phyloP scores from a whole-genome alignment of 2,888 invertebrate species.

The Pterostichus niger region DNA sequence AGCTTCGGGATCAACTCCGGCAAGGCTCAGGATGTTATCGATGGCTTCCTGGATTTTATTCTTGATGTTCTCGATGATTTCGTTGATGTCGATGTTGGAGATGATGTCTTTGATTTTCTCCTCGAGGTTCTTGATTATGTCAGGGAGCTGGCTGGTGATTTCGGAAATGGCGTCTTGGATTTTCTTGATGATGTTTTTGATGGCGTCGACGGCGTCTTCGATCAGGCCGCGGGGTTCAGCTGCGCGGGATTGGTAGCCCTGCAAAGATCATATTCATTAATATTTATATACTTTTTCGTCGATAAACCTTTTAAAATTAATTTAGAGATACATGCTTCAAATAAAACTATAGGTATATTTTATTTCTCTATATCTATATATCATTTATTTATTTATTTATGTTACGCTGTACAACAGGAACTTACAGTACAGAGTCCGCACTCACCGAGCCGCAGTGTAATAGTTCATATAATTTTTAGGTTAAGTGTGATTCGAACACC shows the following conservation, averaged over 20 bases:
- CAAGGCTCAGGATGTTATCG: background rate
- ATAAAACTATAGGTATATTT: too few species aligned
- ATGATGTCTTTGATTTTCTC: constrained; percentile 42
- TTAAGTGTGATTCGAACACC: too few species aligned
- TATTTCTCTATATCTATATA: too few species aligned
- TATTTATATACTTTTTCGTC: too few species aligned
- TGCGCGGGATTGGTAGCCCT: constrained; percentile 11
- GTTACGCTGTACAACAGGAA: too few species aligned
- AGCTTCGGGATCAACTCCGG: constrained; percentile 38
- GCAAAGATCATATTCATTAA: background rate
- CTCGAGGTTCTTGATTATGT: constrained; percentile 21
- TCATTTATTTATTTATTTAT: too few species aligned
- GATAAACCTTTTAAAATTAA: background rate
- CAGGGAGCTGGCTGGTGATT: constrained; percentile 12
- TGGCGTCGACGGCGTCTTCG: constrained; percentile 29
- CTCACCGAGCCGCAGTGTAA: too few species aligned
- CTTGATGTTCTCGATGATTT: constrained; percentile 12
- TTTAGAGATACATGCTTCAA: too few species aligned
- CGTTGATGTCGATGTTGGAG: background rate
- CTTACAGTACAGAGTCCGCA: too few species aligned
- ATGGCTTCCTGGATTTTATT: constrained; percentile 26
- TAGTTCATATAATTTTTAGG: too few species aligned
- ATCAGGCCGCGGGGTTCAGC: constrained; percentile 40
- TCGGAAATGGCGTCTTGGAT: constrained; percentile 38
- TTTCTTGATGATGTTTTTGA: constrained; percentile 31